phyloP scores from a whole-genome alignment of 2,888 invertebrate genomes.

The Shargacucullia verbasci region DNA sequence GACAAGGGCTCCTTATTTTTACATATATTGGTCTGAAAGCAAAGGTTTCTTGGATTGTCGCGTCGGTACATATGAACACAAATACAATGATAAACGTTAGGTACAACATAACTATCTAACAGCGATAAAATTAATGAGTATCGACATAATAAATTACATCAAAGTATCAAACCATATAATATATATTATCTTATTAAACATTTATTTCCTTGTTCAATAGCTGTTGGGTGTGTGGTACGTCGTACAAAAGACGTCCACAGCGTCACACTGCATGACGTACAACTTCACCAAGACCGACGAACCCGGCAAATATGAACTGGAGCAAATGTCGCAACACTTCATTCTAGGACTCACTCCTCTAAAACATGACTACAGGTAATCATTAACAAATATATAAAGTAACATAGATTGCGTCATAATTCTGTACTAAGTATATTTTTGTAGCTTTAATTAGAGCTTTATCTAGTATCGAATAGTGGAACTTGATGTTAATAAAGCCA shows the following conservation, averaged over 20 bases:
- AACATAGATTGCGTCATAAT: too few species aligned
- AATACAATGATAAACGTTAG: too few species aligned
- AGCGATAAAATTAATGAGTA: too few species aligned
- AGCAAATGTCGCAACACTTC: slow-evolving; percentile 93
- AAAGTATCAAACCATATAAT: too few species aligned
- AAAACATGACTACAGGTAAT: slow-evolving; percentile 92
- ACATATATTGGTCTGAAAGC: too few species aligned
- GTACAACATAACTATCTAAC: too few species aligned
- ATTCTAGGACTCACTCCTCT: slow-evolving; percentile 92
- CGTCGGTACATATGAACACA: too few species aligned
- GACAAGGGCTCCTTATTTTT: too few species aligned
- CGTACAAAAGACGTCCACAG: slow-evolving; percentile 94
- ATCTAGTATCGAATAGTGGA: neutral
- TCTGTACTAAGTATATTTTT: too few species aligned
- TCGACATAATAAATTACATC: too few species aligned
- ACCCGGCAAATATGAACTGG: slow-evolving; percentile 91
- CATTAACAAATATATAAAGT: neutral
- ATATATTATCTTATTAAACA: neutral
- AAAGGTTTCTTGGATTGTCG: too few species aligned
- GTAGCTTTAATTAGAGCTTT: too few species aligned
- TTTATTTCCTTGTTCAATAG: slow-evolving; percentile 74
- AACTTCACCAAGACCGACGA: slow-evolving; percentile 92
- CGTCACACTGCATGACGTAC: slow-evolving; percentile 93
- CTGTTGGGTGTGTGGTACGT: slow-evolving; percentile 95
- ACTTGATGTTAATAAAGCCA: neutral